Evolutionary conservation across 2,797 vertebrate genomes (phyloP), one percentile per base, ranked within the genome.

Genomic region (Garrulus glandarius): DNA sequence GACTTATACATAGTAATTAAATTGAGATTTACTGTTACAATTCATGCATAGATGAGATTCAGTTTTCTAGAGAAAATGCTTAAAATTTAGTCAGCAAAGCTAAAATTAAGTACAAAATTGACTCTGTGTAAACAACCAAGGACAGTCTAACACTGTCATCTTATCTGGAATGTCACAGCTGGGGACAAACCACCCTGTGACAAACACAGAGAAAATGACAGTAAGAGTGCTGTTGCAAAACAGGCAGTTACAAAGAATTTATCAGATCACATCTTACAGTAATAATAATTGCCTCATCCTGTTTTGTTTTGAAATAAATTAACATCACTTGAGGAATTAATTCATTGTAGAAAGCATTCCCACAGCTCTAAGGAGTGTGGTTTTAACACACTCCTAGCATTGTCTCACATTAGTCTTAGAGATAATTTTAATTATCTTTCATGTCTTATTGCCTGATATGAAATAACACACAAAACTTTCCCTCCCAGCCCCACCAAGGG

Each of bases 221-320:
- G 29, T 29, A 80, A 39, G 14, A 61, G 29, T 4, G 23, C 30
- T 75, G 15, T 11, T 82, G n/a, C 52, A 52, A 88, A 90, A 60
- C 22, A 87, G 16, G 27, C 55, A 85, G 15, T 65, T 65, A 88
- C 37, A 71, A 92, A 91, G 49, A 81, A 75, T 16, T 56, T 86
- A 57, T 9, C 47, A 67, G 26, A 16, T 86, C n/a, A n/a, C 24
- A 44, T 91, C 34, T 63, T 10, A 15, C 26, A 36, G 36, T 29
- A 74, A 46, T 20, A 72, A 32, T 47, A 74, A 88, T n/a, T 88
- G 69, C 29, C 39, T 70, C 60, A 67, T 80, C 37, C 44, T 74
- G 27, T 20, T 90, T 86, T 88, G 52, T 80, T 94, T 67, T 74
- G 80, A 81, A 91, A 81, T 74, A 56, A 88, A 94, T 64, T 57